phyloP scores from a whole-genome alignment of 2,888 invertebrate species.

The Ectemnius continuus region DNA sequence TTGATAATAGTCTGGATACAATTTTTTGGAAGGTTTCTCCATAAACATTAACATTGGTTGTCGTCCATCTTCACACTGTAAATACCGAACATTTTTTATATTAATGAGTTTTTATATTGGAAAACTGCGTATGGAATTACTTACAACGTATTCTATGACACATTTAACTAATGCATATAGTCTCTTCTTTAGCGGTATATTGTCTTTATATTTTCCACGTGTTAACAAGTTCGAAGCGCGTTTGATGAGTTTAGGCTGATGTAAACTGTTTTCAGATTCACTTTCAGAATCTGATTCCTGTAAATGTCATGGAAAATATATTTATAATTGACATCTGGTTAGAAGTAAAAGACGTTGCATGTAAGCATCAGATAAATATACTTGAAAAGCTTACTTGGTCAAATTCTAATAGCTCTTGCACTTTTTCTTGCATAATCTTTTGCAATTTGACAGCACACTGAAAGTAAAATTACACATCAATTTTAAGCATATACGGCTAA shows the following conservation, averaged over 20 bases:
- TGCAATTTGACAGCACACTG: conserved; percentile 91
- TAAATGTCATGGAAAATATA: conserved; percentile 9
- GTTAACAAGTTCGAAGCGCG: conserved; percentile 76
- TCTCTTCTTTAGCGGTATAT: conserved; percentile 87
- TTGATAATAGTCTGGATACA: conserved; percentile 97
- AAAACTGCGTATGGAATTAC: conserved; percentile 65
- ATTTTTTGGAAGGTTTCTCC: conserved; percentile 96
- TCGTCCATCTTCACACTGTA: conserved; percentile 86
- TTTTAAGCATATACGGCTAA: too few relatives aligned
- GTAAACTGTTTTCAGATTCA: conserved; percentile 72
- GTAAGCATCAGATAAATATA: conserved; percentile 5
- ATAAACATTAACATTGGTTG: conserved; percentile 95
- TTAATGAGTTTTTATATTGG: conserved; percentile 13
- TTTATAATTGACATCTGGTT: not conserved
- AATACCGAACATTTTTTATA: conserved; percentile 40
- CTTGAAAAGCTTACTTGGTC: conserved; percentile 79
- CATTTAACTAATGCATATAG: conserved; percentile 89
- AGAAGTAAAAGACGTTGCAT: not conserved
- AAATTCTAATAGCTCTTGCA: conserved; percentile 85
- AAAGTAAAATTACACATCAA: conserved; percentile 53
- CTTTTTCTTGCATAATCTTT: conserved; percentile 89
- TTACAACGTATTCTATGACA: conserved; percentile 84
- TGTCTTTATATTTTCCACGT: conserved; percentile 79
- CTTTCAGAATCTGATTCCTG: conserved; percentile 76
- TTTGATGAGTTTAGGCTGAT: conserved; percentile 74